Evolutionary conservation across 2,888 invertebrate genomes (phyloP).

Genomic region (Apoda limacodes): DNA sequence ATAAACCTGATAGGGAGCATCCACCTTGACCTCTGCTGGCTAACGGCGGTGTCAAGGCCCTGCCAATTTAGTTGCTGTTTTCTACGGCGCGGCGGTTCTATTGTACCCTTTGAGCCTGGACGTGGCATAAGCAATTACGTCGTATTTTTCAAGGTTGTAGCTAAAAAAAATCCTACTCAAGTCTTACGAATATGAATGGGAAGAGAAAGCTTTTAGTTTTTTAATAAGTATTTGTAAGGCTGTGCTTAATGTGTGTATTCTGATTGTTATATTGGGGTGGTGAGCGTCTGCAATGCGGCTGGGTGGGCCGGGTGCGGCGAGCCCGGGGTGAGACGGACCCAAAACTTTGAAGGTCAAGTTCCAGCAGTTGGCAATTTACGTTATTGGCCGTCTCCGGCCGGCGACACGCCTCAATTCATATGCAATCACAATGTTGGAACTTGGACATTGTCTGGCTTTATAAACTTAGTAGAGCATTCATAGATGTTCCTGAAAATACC

Average conservation of each 20-base stretch:
- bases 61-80: slow-evolving; percentile 32
- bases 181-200: no score
- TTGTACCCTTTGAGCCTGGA: slow-evolving; percentile 26
- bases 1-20: slow-evolving; percentile 44
- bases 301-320: slow-evolving; percentile 27
- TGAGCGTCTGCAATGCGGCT: slow-evolving; percentile 64
- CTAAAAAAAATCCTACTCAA: no score
- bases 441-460: no score
- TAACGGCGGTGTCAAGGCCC: slow-evolving; percentile 37
- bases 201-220: no score
- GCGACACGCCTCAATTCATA: slow-evolving; percentile 20
- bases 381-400: slow-evolving; percentile 36
- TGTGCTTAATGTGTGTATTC: no score
- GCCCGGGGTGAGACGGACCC: slow-evolving; percentile 27
- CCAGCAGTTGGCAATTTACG: slow-evolving; percentile 41
- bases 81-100: slow-evolving; percentile 26
- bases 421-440: no score
- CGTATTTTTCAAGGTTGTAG: no score
- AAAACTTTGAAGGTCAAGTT: slow-evolving; percentile 61
- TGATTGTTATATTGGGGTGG: no score
- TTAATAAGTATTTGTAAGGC: no score
- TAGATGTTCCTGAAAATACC: no score
- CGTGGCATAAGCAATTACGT: slow-evolving; percentile 35
- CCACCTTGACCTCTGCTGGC: slow-evolving; percentile 43
- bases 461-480: no score